Conservation (phyloP, 2,113 vertebrate species). For the Chaetodon auriga region DNA sequence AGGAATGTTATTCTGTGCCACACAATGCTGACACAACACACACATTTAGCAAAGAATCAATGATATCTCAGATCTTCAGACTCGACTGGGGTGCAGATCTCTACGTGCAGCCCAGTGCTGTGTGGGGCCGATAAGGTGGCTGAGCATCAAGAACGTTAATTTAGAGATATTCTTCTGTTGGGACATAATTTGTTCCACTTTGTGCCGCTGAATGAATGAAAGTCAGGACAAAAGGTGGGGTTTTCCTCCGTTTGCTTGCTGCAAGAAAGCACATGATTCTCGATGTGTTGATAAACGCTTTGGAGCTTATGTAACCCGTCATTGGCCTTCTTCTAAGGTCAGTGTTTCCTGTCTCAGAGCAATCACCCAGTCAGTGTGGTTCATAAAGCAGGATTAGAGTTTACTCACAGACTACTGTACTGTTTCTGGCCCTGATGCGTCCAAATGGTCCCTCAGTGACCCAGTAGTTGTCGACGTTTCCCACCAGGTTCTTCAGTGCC, state of each 20-base stretch:
- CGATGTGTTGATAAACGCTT: not conserved
- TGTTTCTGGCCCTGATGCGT: slow-evolving; percentile 75
- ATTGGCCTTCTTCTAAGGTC: no score
- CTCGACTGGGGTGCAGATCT: no score
- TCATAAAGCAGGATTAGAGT: not conserved
- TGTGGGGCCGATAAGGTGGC: no score
- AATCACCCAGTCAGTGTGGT: no score
- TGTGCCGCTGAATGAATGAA: no score
- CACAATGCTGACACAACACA: not conserved
- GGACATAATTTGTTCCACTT: not conserved
- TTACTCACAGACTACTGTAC: slow-evolving; percentile 69
- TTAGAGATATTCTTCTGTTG: not conserved
- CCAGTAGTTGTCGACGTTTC: slow-evolving; percentile 50
- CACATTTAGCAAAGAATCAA: not conserved
- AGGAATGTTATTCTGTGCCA: not conserved
- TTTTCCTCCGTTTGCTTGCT: not conserved
- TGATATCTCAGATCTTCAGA: not conserved
- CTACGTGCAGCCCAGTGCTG: no score
- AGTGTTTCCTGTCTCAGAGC: not conserved
- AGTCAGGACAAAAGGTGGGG: no score
- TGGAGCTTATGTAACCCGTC: no score
- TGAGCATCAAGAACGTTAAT: not conserved
- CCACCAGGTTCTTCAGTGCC: slow-evolving; percentile 75
- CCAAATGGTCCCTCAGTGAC: slow-evolving; percentile 81
- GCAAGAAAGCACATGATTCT: no score